Evolutionary conservation across 1,140 invertebrate species (phyloP).

Genomic region (Bombyx mandarina): DNA sequence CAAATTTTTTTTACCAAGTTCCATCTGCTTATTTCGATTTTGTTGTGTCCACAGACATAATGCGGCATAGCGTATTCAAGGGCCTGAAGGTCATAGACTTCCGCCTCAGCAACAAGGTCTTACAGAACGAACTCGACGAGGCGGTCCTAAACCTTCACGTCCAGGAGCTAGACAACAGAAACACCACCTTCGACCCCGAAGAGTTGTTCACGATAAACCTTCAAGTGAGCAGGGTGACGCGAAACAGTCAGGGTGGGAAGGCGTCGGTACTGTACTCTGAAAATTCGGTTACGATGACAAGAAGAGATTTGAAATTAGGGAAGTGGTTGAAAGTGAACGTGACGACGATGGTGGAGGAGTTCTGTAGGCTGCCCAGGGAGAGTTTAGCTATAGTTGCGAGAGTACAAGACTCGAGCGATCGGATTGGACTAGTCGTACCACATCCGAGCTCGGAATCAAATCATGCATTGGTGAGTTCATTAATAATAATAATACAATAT

Average conservation of each 20-base stretch:
- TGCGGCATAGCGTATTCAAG: slow-evolving; percentile 62
- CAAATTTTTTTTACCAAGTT: too few relatives aligned
- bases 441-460: slow-evolving; percentile 65
- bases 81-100: slow-evolving; percentile 71
- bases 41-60: slow-evolving; percentile 40
- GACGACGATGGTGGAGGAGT: slow-evolving; percentile 81
- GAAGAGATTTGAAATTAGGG: slow-evolving; percentile 65
- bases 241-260: slow-evolving; percentile 49
- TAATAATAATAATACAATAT: not conserved
- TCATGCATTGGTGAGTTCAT: slow-evolving; percentile 61
- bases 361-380: slow-evolving; percentile 80
- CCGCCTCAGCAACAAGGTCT: slow-evolving; percentile 71
- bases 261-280: slow-evolving; percentile 50
- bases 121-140: slow-evolving; percentile 68
- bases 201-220: slow-evolving; percentile 47
- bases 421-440: slow-evolving; percentile 55
- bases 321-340: slow-evolving; percentile 83
- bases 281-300: slow-evolving; percentile 46
- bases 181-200: slow-evolving; percentile 36
- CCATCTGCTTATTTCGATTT: not conserved
- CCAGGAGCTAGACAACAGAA: slow-evolving; percentile 48
- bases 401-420: slow-evolving; percentile 70
- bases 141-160: slow-evolving; percentile 72
- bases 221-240: slow-evolving; percentile 58
- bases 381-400: slow-evolving; percentile 83